phyloP scores from a whole-genome alignment of 2,113 vertebrate species.

The Mus pahari region DNA sequence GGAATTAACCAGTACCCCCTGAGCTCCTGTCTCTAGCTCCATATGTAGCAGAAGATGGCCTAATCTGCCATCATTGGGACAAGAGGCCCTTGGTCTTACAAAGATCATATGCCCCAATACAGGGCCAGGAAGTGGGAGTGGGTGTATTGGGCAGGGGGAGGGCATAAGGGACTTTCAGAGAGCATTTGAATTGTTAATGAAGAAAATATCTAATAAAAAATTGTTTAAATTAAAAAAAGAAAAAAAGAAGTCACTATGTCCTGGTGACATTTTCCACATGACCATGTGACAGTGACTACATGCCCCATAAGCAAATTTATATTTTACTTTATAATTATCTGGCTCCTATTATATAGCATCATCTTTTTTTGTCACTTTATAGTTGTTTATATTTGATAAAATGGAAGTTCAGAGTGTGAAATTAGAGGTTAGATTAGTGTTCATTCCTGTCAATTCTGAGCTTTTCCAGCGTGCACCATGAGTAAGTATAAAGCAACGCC shows the following conservation, averaged over 20 bases:
- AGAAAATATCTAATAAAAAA: too few relatives aligned
- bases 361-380: neutral
- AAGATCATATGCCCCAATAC: too few relatives aligned
- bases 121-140: too few relatives aligned
- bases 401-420: neutral
- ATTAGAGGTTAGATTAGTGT: neutral
- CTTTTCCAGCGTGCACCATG: neutral
- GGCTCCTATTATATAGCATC: neutral
- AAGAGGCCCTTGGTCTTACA: too few relatives aligned
- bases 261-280: slow-evolving; percentile 12
- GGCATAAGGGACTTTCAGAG: too few relatives aligned
- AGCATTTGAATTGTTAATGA: too few relatives aligned
- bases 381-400: neutral
- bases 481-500: slow-evolving; percentile 42
- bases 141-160: too few relatives aligned
- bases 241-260: neutral
- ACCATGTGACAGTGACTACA: neutral
- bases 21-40: too few relatives aligned
- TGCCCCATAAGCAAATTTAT: neutral
- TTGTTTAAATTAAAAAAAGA: too few relatives aligned
- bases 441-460: neutral
- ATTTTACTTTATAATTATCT: neutral
- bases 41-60: too few relatives aligned
- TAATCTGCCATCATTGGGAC: too few relatives aligned
- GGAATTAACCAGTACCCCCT: too few relatives aligned